Evolutionary conservation across 2,797 vertebrate species (phyloP).

Genomic region (Lates japonicus): DNA sequence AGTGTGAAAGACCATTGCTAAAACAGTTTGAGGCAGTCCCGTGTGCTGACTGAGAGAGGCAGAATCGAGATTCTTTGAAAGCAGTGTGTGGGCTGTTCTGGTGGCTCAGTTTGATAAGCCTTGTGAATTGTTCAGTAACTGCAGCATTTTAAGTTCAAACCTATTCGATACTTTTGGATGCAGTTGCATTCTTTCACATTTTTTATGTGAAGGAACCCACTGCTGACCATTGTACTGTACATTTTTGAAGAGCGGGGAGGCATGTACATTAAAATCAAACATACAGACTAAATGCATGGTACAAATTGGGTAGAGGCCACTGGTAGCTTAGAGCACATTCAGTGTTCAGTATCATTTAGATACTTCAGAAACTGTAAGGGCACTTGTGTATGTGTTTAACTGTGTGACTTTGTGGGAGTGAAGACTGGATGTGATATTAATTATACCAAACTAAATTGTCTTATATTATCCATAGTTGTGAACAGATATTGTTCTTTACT

Average conservation of each 20-base stretch:
- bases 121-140: slow-evolving; percentile 52
- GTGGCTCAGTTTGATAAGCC: slow-evolving; percentile 43
- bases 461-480: slow-evolving; percentile 54
- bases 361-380: neutral
- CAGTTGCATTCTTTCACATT: slow-evolving; percentile 14
- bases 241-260: neutral
- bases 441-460: slow-evolving; percentile 54
- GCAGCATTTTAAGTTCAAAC: slow-evolving; percentile 34
- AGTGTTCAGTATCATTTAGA: neutral
- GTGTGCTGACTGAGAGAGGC: slow-evolving; percentile 34
- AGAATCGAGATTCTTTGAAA: slow-evolving; percentile 46
- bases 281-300: neutral
- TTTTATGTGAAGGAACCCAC: neutral
- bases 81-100: slow-evolving; percentile 53
- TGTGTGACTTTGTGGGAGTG: slow-evolving; percentile 7
- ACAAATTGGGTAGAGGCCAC: slow-evolving; percentile 26
- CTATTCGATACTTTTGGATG: slow-evolving; percentile 32
- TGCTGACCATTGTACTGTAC: neutral
- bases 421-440: slow-evolving; percentile 34
- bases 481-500: slow-evolving; percentile 53
- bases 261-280: neutral
- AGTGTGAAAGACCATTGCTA: slow-evolving; percentile 45
- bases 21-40: slow-evolving; percentile 39
- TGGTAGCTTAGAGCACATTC: slow-evolving; percentile 11
- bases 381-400: neutral